Percentiles rank a stretch among this genome's conserved stretches.
phyloP scores from a whole-genome alignment of 1,140 invertebrate species.

The Drosophila lini region DNA sequence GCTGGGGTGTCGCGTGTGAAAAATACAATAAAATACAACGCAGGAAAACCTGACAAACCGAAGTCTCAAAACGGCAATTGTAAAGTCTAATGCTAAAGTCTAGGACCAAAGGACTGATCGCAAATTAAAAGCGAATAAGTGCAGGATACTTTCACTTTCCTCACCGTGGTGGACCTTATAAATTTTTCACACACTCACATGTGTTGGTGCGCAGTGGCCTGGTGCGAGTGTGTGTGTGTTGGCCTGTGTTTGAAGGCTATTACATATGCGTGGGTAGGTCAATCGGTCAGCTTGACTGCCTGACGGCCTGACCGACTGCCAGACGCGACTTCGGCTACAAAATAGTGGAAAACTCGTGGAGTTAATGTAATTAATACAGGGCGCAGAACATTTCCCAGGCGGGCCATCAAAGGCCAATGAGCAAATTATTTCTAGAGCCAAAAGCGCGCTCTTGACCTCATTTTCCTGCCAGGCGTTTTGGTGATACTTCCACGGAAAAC shows the following conservation, averaged over 20 bases:
- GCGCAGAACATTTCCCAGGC: conserved; percentile 51
- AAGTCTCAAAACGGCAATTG: conserved; percentile 16
- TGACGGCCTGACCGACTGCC: neutral
- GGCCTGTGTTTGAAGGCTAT: conserved; percentile 36
- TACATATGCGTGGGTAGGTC: conserved; percentile 80
- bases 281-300: conserved; percentile 63
- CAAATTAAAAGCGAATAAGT: neutral
- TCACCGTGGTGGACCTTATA: conserved; percentile 47
- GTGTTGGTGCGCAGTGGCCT: conserved; percentile 34
- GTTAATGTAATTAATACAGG: conserved; percentile 28
- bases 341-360: neutral
- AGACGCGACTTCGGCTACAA: neutral
- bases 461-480: conserved; percentile 16
- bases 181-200: conserved; percentile 63
- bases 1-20: conserved; percentile 70
- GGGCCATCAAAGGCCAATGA: conserved; percentile 55
- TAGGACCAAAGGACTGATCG: neutral
- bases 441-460: conserved; percentile 72
- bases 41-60: conserved; percentile 28
- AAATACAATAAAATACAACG: conserved; percentile 52
- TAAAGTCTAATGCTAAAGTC: neutral
- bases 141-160: conserved; percentile 57
- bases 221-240: conserved; percentile 27
- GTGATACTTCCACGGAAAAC: conserved; percentile 4
- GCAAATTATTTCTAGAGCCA: conserved; percentile 58